Conservation (phyloP, 2,797 vertebrate species). For the Mormyrops attenuatus region DNA sequence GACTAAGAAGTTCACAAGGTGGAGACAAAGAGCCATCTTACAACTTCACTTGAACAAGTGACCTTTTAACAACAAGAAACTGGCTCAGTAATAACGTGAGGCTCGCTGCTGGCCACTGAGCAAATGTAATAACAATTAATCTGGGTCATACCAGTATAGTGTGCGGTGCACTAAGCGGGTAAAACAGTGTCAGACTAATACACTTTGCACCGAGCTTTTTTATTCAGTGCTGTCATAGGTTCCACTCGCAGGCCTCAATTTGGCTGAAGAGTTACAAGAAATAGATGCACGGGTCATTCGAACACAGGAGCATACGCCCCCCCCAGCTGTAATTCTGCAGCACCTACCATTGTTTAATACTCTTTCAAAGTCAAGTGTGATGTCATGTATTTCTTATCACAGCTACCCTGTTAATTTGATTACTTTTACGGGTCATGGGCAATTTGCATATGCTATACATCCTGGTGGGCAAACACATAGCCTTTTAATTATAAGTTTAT, state of each 20-base stretch:
- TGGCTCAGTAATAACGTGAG: not conserved
- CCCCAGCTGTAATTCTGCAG: not conserved
- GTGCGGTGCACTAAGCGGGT: not conserved
- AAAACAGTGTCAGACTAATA: not conserved
- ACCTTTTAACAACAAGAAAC: not conserved
- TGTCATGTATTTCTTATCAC: not conserved
- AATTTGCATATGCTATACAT: not conserved
- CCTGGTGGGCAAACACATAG: not conserved
- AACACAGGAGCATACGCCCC: not conserved
- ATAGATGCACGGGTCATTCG: not conserved
- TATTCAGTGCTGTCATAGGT: not conserved
- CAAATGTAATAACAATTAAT: not conserved
- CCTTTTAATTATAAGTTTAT: slow-evolving; percentile 8
- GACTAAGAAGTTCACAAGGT: slow-evolving; percentile 3
- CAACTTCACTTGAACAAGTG: not conserved
- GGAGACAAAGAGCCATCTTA: slow-evolving; percentile 7
- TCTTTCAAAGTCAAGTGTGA: not conserved
- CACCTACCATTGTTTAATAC: not conserved
- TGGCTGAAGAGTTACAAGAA: not conserved
- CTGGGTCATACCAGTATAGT: not conserved
- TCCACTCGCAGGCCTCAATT: not conserved
- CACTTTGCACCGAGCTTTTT: not conserved
- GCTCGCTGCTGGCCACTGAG: not conserved
- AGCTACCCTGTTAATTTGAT: not conserved
- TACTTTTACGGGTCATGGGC: not conserved